Evolutionary conservation across 2,888 invertebrate genomes (phyloP).

Genomic region (Spodoptera littoralis): DNA sequence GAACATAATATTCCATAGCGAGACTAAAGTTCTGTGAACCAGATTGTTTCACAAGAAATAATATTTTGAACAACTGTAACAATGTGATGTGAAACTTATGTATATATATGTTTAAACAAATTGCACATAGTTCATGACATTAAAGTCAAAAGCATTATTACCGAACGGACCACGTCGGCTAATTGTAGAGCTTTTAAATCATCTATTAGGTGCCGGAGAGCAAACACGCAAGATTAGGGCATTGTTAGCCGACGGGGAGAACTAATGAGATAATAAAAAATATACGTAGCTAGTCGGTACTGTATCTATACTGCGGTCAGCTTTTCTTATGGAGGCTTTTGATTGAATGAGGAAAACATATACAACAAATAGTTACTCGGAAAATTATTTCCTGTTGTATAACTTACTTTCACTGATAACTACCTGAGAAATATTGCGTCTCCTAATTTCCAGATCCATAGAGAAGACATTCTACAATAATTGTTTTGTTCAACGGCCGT

Average conservation of each 20-base stretch:
- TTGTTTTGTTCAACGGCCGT: constrained; percentile 14
- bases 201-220: constrained; percentile 45
- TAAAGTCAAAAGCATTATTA: constrained; percentile 47
- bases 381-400: constrained; percentile 34
- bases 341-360: constrained; percentile 49
- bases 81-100: no score
- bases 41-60: no score
- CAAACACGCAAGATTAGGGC: constrained; percentile 42
- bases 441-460: constrained; percentile 24
- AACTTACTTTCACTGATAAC: constrained; percentile 24
- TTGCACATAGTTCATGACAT: background rate
- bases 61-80: no score
- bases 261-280: constrained; percentile 36
- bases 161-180: constrained; percentile 50
- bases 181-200: constrained; percentile 64
- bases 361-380: constrained; percentile 32
- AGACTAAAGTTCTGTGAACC: no score
- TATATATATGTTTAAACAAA: background rate
- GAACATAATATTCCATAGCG: no score
- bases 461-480: constrained; percentile 28
- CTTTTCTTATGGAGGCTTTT: constrained; percentile 29
- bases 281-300: constrained; percentile 4
- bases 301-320: constrained; percentile 4
- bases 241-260: constrained; percentile 18
- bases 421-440: constrained; percentile 43